These are phyloP conservation scores for Psilanteris sp. DNA, from an alignment of 1,140 invertebrate genomes.

Conservation along the genomic window DNA sequence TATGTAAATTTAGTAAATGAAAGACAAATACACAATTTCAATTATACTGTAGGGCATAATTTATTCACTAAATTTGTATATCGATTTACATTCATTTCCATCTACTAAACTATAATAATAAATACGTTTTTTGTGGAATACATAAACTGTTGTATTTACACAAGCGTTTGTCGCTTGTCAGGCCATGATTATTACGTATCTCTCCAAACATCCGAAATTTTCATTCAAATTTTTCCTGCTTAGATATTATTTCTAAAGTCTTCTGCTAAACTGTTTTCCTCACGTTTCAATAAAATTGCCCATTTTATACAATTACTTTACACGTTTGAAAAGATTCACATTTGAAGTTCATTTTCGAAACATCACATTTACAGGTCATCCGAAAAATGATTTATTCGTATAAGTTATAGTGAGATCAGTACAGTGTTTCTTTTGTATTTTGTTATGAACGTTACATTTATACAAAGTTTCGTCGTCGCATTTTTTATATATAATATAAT, in stretches of 20 bases:
- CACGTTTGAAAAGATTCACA: conserved; percentile 29
- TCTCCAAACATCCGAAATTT: conserved; percentile 50
- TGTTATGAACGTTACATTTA: conserved; percentile 71
- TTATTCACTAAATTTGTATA: conserved; percentile 61
- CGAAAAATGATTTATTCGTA: conserved; percentile 43
- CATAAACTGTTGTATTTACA: conserved; percentile 74
- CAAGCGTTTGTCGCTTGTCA: conserved; percentile 68
- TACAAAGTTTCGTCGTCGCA: conserved; percentile 69
- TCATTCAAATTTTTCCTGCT: conserved; percentile 37
- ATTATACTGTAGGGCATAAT: conserved; percentile 48
- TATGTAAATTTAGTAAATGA: too few species aligned
- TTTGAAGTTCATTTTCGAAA: conserved; percentile 33
- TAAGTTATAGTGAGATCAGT: conserved; percentile 74
- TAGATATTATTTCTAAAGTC: conserved; percentile 25
- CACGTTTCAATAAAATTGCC: conserved; percentile 63
- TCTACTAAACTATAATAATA: conserved; percentile 75
- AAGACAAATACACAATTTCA: background rate
- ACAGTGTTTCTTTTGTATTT: conserved; percentile 56
- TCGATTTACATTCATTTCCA: conserved; percentile 73
- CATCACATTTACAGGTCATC: conserved; percentile 58
- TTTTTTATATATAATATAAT: conserved; percentile 36
- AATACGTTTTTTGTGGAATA: conserved; percentile 73
- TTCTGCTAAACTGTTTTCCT: conserved; percentile 37
- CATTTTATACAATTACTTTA: conserved; percentile 60
- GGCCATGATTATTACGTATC: conserved; percentile 73